Percentiles rank a stretch among this genome's conserved stretches.
phyloP scores from a whole-genome alignment of 30 jellyfish, hydroid and myxozoan species.

The Mastigias papua region DNA sequence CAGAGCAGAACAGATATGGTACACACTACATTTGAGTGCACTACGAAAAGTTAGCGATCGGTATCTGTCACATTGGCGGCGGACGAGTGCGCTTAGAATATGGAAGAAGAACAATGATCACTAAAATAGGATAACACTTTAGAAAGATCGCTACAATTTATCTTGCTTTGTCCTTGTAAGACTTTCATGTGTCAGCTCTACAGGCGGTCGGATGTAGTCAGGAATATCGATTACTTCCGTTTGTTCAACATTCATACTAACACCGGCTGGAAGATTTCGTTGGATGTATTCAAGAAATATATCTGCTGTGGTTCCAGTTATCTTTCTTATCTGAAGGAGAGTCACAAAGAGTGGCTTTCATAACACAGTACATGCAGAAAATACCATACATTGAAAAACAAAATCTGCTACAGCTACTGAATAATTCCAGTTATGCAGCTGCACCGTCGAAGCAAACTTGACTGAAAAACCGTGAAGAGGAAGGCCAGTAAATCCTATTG shows the following conservation, averaged over 20 bases:
- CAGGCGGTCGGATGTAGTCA: constrained; percentile 76
- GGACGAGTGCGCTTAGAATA: not conserved
- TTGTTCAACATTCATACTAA: constrained; percentile 94
- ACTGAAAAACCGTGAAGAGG: no score
- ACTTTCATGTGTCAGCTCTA: constrained; percentile 48
- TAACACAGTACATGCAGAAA: not conserved
- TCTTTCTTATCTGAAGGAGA: constrained; percentile 59
- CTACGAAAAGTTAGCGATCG: no score
- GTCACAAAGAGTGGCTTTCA: not conserved
- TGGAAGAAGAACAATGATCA: not conserved
- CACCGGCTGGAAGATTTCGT: constrained; percentile 96
- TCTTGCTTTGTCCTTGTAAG: constrained; percentile 31
- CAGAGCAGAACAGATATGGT: no score
- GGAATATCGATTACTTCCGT: constrained; percentile 87
- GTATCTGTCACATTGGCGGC: no score
- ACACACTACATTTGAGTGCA: no score
- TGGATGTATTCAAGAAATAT: constrained; percentile 87
- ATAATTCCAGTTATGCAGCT: no score
- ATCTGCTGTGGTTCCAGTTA: constrained; percentile 94
- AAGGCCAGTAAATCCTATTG: no score
- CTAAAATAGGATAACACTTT: not conserved
- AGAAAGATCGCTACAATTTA: not conserved
- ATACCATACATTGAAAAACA: no score
- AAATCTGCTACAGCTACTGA: no score
- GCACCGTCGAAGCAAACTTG: no score